Base-by-base conservation (phyloP, 2,113 vertebrate species). In the Ariopsis seemanni region DNA sequence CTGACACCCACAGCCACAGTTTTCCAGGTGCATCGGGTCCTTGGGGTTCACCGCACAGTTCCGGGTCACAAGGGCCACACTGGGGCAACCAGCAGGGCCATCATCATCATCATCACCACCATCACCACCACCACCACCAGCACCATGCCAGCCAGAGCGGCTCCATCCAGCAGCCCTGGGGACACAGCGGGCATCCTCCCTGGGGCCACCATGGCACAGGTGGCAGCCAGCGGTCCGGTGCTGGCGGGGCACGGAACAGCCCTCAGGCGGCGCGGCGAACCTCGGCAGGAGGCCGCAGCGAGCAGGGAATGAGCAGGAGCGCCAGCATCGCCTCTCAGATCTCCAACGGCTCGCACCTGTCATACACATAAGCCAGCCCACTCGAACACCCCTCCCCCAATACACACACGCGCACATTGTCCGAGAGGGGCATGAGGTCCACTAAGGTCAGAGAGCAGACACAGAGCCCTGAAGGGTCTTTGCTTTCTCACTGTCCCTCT, bases 241-340 rank as follows among this genome's bases (percentile, higher is more conserved):
- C 95, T 92, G 96, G 97, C 89, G 97, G 97, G 95, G 96, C 97
- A 95, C 97, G 97, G 95, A 99, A 98, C 95, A 99, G 98, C 96
- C 98, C 98, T 78, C 98, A 98, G 95, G 97, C 96, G 92, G 94
- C 96, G 94, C 97, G 97, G 96, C 97, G 97, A 95, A 97, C 97
- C 95, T 96, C 97, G 94, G 96, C 97, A 85, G 98, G 97, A 95
- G 97, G 96, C 94, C 97, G 97, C 95, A 97, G 95, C 91, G 97
- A 99, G 93, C 97, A 97, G 95, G 97, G 96, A 94, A 98, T 99
- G 98, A 99, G 97, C 96, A 97, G 98, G 94, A 99, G 98, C 95
- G 93, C 97, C 94, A 99, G 98, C 96, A 97, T 99, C 96, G 97
- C 98, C 94, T 98, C 98, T 94, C 98, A 99, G 93, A 99, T 99